phyloP scores from a whole-genome alignment of 2,113 vertebrate species.

The Lophius piscatorius region DNA sequence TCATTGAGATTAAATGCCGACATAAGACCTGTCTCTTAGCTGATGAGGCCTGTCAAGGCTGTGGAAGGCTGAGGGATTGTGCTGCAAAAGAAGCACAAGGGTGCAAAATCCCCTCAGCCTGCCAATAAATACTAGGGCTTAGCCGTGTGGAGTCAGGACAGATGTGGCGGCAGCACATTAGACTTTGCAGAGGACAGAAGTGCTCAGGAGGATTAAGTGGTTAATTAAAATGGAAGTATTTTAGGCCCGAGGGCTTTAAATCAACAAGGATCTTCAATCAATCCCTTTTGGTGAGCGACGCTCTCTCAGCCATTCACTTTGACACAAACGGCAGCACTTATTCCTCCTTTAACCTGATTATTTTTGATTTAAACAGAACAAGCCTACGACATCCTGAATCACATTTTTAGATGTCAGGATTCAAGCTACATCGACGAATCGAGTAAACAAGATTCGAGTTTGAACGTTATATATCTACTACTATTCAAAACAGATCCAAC shows the following conservation, averaged over 20 bases:
- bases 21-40: slow-evolving; percentile 33
- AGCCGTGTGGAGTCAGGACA: neutral
- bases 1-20: slow-evolving; percentile 58
- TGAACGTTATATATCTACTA: too few relatives aligned
- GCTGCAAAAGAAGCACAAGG: slow-evolving; percentile 12
- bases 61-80: slow-evolving; percentile 29
- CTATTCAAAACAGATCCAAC: too few relatives aligned
- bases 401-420: too few relatives aligned
- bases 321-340: neutral
- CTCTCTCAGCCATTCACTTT: neutral
- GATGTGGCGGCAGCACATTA: slow-evolving; percentile 7
- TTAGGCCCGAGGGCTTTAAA: slow-evolving; percentile 27
- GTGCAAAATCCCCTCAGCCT: slow-evolving; percentile 15
- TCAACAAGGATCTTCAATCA: slow-evolving; percentile 26
- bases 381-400: too few relatives aligned
- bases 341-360: too few relatives aligned
- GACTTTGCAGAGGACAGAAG: neutral
- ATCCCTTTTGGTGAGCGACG: neutral
- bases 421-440: too few relatives aligned
- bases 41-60: slow-evolving; percentile 45
- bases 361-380: too few relatives aligned
- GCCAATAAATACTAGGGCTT: neutral
- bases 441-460: too few relatives aligned
- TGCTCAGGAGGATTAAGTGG: slow-evolving; percentile 22
- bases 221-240: slow-evolving; percentile 30